Percentiles rank a stretch among this genome's conserved stretches.
phyloP scores from a whole-genome alignment of 2,797 vertebrate genomes.

The Bradypodion ventrale region DNA sequence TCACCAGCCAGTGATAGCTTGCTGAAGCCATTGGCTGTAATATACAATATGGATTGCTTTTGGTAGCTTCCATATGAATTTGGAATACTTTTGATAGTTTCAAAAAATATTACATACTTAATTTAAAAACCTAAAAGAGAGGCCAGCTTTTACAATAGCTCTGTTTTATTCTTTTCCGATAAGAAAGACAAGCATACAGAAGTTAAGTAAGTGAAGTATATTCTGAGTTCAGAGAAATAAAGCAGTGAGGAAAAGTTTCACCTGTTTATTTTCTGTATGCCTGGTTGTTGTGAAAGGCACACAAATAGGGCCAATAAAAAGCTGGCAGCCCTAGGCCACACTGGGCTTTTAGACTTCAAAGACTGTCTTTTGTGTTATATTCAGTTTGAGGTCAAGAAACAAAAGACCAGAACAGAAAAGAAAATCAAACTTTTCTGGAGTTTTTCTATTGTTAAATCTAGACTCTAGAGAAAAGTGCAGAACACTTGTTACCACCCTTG shows the following conservation, averaged over 20 bases:
- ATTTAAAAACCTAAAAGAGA: not conserved
- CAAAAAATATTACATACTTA: constrained; percentile 37
- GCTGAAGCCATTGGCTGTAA: constrained; percentile 26
- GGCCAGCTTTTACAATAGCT: not conserved
- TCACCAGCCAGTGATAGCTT: constrained; percentile 45
- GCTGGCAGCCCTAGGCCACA: not conserved
- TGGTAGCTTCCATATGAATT: constrained; percentile 41
- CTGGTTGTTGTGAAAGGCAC: not conserved
- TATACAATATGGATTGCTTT: constrained; percentile 47
- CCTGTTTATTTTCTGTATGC: not conserved
- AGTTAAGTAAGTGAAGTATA: not conserved
- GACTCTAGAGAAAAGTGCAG: constrained; percentile 10
- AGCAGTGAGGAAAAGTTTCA: not conserved
- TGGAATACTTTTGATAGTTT: constrained; percentile 52
- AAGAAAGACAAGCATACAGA: not conserved
- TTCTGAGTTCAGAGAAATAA: not conserved
- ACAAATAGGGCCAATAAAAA: constrained; percentile 4
- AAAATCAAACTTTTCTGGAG: constrained; percentile 22
- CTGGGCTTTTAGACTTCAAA: constrained; percentile 1
- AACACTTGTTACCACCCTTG: not conserved
- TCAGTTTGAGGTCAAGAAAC: constrained; percentile 3
- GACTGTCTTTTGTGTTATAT: not conserved
- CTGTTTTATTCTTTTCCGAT: not conserved
- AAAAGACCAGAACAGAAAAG: constrained; percentile 13
- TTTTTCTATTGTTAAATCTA: constrained; percentile 19